phyloP scores from a whole-genome alignment of 2,888 invertebrate genomes.

The Subacronicta megacephala region DNA sequence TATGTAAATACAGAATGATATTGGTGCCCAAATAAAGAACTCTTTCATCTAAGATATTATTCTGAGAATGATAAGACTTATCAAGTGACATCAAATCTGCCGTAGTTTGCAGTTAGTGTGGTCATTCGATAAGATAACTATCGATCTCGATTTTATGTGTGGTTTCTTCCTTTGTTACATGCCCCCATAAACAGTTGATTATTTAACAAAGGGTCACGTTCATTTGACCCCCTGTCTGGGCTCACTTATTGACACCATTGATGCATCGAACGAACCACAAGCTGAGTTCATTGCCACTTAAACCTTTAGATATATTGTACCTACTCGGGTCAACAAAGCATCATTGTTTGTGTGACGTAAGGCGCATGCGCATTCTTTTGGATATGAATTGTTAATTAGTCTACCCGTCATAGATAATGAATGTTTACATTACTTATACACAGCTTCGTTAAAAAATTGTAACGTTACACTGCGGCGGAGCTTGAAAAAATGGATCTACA shows the following conservation, averaged over 20 bases:
- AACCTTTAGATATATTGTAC: constrained; percentile 50
- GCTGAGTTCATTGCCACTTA: constrained; percentile 72
- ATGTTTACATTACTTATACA: constrained; percentile 55
- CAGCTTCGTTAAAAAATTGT: constrained; percentile 19
- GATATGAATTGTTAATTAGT: constrained; percentile 69
- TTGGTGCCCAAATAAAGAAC: no score
- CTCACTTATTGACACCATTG: constrained; percentile 73
- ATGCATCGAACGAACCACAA: constrained; percentile 61
- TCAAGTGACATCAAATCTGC: no score
- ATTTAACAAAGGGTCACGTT: constrained; percentile 63
- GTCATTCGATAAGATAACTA: constrained; percentile 8
- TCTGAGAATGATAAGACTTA: no score
- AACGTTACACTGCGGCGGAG: constrained; percentile 3
- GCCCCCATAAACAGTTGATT: constrained; percentile 40
- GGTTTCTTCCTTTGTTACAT: constrained; percentile 7
- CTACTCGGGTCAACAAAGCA: constrained; percentile 58
- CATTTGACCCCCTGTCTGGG: constrained; percentile 67
- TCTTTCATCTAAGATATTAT: no score
- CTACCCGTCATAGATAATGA: constrained; percentile 58
- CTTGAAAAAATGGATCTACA: not conserved
- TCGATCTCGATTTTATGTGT: constrained; percentile 17
- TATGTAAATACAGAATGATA: not conserved
- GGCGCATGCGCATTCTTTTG: constrained; percentile 66
- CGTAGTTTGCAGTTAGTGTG: no score
- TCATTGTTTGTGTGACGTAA: constrained; percentile 66